phyloP scores from a whole-genome alignment of 2,113 vertebrate species.

The Asarcornis scutulata region DNA sequence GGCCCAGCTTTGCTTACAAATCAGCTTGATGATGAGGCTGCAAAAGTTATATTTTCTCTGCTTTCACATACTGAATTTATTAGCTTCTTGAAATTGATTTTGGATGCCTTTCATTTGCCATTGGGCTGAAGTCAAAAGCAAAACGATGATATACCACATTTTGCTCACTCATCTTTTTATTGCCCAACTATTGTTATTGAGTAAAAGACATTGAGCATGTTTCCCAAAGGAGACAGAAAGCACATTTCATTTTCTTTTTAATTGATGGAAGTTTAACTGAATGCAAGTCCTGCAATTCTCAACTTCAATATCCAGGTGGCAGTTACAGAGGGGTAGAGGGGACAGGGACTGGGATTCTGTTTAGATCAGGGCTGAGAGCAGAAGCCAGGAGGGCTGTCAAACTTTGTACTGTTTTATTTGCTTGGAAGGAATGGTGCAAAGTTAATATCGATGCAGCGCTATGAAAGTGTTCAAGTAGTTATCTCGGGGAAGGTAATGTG shows the following conservation, averaged over 20 bases:
- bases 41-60: slow-evolving; percentile 69
- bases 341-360: background rate
- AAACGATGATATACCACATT: slow-evolving; percentile 53
- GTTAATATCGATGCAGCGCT: slow-evolving; percentile 67
- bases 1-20: slow-evolving; percentile 71
- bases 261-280: slow-evolving; percentile 49
- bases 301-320: background rate
- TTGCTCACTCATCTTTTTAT: slow-evolving; percentile 73
- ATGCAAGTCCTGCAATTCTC: background rate
- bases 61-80: slow-evolving; percentile 69
- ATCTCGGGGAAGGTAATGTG: slow-evolving; percentile 75
- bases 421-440: slow-evolving; percentile 56
- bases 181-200: slow-evolving; percentile 66
- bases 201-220: slow-evolving; percentile 36
- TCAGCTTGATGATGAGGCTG: slow-evolving; percentile 67
- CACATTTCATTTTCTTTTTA: slow-evolving; percentile 33
- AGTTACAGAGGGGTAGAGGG: background rate
- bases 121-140: slow-evolving; percentile 69
- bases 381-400: slow-evolving; percentile 29
- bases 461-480: slow-evolving; percentile 61
- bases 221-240: slow-evolving; percentile 46
- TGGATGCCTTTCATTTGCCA: slow-evolving; percentile 77
- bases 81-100: slow-evolving; percentile 75
- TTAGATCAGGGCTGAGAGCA: background rate
- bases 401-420: slow-evolving; percentile 50